Percentiles rank a stretch among this genome's conserved stretches.
These are phyloP conservation scores for Theropithecus gelada DNA, from an alignment of 2,113 vertebrate species.

Conservation along the genomic window DNA sequence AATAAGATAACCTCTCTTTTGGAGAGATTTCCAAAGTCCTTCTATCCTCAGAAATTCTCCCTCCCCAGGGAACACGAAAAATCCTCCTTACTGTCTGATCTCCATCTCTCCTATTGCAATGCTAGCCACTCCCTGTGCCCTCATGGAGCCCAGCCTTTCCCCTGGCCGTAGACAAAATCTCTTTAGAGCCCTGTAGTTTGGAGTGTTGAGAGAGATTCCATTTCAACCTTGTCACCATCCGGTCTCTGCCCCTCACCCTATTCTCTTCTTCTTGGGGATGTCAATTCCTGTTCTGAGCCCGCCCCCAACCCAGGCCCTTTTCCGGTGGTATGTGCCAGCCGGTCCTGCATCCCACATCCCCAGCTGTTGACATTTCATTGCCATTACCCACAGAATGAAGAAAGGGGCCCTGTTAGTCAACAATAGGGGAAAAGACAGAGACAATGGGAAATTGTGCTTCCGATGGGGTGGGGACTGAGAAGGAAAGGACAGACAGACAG, in stretches of 20 bases:
- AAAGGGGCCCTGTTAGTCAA: slow-evolving; percentile 80
- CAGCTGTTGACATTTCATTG: slow-evolving; percentile 75
- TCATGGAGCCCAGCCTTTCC: background rate
- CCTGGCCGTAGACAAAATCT: background rate
- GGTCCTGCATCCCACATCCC: slow-evolving; percentile 74
- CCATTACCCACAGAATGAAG: slow-evolving; percentile 63
- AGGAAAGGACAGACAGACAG: slow-evolving; percentile 47
- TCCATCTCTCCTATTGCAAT: background rate
- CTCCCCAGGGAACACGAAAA: background rate
- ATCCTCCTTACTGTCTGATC: background rate
- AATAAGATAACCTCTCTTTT: background rate
- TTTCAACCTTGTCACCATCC: background rate
- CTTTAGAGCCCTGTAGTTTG: background rate
- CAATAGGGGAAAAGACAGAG: slow-evolving; percentile 83
- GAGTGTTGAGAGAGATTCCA: background rate
- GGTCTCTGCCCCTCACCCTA: background rate
- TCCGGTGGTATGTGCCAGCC: slow-evolving; percentile 77
- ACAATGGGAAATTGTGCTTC: slow-evolving; percentile 89
- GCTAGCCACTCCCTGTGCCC: background rate
- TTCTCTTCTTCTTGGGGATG: background rate
- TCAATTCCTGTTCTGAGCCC: background rate
- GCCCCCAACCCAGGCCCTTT: slow-evolving; percentile 14
- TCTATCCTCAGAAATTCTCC: background rate
- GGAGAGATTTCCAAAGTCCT: background rate
- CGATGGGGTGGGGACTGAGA: slow-evolving; percentile 71